A percentile compares a stretch with the other conserved stretches of the same genome.
phyloP scores from a whole-genome alignment of 2,888 invertebrate species.

The Cerceris rybyensis region DNA sequence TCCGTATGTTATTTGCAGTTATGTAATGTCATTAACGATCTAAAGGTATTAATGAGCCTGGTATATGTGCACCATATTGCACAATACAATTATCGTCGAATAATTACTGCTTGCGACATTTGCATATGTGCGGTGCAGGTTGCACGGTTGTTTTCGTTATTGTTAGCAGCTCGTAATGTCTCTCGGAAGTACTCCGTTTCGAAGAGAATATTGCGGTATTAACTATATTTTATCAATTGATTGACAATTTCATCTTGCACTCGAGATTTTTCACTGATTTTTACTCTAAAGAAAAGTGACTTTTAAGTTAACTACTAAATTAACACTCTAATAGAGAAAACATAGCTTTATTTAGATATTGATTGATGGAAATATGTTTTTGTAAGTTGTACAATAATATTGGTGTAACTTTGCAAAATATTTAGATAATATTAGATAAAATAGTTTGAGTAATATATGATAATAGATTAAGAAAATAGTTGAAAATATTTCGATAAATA shows the following conservation, averaged over 20 bases:
- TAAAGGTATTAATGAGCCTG: slow-evolving; percentile 12
- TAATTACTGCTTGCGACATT: slow-evolving; percentile 47
- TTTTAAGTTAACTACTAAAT: background rate
- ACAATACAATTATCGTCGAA: slow-evolving; percentile 22
- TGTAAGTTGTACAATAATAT: no score
- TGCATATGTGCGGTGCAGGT: slow-evolving; percentile 6
- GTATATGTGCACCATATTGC: slow-evolving; percentile 11
- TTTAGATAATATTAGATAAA: no score
- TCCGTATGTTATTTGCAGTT: background rate
- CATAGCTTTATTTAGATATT: no score
- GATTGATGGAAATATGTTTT: no score
- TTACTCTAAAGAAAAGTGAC: background rate
- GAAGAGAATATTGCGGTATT: slow-evolving; percentile 19
- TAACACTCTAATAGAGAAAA: no score
- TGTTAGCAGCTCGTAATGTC: slow-evolving; percentile 23
- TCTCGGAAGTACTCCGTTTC: slow-evolving; percentile 23
- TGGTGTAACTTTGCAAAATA: no score
- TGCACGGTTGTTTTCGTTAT: slow-evolving; percentile 38
- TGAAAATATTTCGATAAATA: no score
- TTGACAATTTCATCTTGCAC: slow-evolving; percentile 16
- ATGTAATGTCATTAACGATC: slow-evolving; percentile 28
- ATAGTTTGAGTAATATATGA: no score
- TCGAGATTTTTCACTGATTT: slow-evolving; percentile 9
- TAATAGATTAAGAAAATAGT: no score
- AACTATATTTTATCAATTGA: slow-evolving; percentile 17